Evolutionary conservation across 2,888 invertebrate species (phyloP), one percentile per base, ranked within the genome.

Genomic region (Ischnus inquisitorius): DNA sequence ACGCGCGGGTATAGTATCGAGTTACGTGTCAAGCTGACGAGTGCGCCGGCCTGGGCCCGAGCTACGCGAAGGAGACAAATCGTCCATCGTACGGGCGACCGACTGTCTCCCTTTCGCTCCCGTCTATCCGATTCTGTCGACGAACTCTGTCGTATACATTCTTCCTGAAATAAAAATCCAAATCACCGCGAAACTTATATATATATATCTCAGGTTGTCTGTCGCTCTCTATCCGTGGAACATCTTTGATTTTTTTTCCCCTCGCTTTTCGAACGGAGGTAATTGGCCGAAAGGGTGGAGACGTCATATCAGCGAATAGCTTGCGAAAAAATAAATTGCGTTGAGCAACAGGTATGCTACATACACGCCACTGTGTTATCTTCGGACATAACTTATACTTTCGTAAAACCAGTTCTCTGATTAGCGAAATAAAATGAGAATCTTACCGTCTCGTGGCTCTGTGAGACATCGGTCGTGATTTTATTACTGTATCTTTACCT

Each of bases 11-110:
- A 79, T 87, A 89, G 91, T 90, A 92, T 91, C 89, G 92, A 92
- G 92, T 93, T 92, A 92, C 92, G 92, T 90, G 91, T 92, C 92
- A 89, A 90, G 80, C 83, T 81, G 85, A 85, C 83, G 80, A 81
- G 80, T 81, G 80, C 69, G 80, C 74, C 57, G 79, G 78, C 69
- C 72, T 72, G 74, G 64, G 76, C 67, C 39, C 34, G 39, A 67
- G 62, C 46, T 41, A 65, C 74, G 64, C 64, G 57, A 54, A 79
- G 57, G 69, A 79, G 83, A 83, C 83, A 79, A 83, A 83, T 83
- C 83, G 79, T 79, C 71, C 76, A 34, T 72, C 65, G 65, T 79
- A 79, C 54, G 64, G 43, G 64, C 51, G 75, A 62, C 75, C 22
- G 54, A 22, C 34, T 51, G 12, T 54, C 34, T 65, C 43, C 41